Conservation (phyloP, 2,888 invertebrate genomes). For the Mythimna impura region DNA sequence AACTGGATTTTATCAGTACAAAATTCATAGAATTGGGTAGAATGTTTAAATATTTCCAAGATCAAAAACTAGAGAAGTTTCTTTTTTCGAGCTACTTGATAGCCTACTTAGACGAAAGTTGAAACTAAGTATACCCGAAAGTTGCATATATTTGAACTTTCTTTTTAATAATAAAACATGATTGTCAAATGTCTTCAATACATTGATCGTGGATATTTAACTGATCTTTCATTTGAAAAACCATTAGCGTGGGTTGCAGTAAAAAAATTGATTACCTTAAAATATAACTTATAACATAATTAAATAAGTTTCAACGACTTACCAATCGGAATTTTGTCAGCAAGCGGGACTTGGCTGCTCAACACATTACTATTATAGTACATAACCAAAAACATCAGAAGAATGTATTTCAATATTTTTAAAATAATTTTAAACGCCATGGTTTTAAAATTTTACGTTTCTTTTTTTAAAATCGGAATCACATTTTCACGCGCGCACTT, state of each 20-base stretch:
- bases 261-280: not conserved
- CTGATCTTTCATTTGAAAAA: not conserved
- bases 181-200: not conserved
- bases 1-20: not conserved
- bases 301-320: conserved; percentile 15
- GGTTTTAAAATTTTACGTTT: conserved; percentile 62
- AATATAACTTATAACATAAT: not conserved
- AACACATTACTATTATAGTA: conserved; percentile 72
- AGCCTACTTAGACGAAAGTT: not conserved
- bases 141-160: not conserved
- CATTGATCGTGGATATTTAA: not conserved
- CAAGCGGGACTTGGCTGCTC: conserved; percentile 61
- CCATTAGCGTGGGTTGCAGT: not conserved
- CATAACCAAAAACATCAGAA: conserved; percentile 72
- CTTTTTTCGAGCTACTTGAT: not conserved
- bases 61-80: not conserved
- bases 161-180: not conserved
- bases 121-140: not conserved
- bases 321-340: conserved; percentile 76
- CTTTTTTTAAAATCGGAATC: conserved; percentile 51
- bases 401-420: conserved; percentile 70
- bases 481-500: conserved; percentile 69
- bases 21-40: not conserved
- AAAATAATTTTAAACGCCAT: conserved; percentile 70
- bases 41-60: not conserved